These are phyloP conservation scores for Ceratitis capitata DNA, from an alignment of 1,140 invertebrate genomes.

Conservation along the genomic window DNA sequence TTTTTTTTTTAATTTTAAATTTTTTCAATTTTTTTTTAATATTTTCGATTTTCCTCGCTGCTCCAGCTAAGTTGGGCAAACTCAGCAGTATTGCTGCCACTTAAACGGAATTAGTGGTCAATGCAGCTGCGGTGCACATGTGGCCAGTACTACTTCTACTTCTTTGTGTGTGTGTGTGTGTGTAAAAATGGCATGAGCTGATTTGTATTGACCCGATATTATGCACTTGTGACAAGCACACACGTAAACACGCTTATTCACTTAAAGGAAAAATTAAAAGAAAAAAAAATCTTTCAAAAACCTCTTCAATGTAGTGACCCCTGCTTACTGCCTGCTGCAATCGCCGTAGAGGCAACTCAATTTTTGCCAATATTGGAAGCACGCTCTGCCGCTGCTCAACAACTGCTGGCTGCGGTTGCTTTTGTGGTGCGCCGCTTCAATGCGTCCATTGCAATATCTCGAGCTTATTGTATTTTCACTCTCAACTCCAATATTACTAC, in stretches of 20 bases:
- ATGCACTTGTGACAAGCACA: slow-evolving; percentile 10
- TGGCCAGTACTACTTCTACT: neutral
- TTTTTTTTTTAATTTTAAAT: too few species aligned
- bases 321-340: neutral
- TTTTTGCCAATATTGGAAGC: neutral
- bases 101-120: slow-evolving; percentile 35
- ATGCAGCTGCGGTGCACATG: neutral
- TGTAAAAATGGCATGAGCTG: neutral
- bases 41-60: neutral
- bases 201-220: slow-evolving; percentile 37
- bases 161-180: neutral
- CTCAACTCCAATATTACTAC: neutral
- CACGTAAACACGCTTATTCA: neutral
- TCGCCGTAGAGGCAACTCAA: neutral
- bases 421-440: neutral
- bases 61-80: neutral
- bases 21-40: neutral
- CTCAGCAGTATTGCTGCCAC: slow-evolving; percentile 34
- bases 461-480: slow-evolving; percentile 7
- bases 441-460: neutral
- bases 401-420: neutral
- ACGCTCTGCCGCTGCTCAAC: neutral
- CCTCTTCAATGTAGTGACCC: neutral
- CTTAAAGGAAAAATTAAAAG: too few species aligned
- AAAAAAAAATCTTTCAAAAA: neutral